A percentile compares a stretch with the other conserved stretches of the same genome.
Conservation (phyloP, 2,888 invertebrate species). For the Agonum fuliginosum region DNA sequence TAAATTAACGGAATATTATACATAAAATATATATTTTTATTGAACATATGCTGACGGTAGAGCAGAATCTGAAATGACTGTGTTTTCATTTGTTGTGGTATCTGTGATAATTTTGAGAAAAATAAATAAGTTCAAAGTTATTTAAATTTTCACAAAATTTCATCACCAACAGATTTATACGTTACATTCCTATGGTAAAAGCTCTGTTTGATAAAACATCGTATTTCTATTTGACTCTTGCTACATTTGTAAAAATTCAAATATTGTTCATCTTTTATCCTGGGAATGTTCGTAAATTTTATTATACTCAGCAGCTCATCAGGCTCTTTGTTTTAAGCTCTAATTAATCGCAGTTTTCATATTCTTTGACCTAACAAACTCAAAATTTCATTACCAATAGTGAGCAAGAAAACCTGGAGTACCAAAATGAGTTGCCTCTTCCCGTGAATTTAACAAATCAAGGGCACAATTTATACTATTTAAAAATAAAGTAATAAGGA, state of each 20-base stretch:
- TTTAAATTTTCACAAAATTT: slow-evolving; percentile 58
- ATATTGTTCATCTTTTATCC: slow-evolving; percentile 15
- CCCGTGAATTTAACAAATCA: slow-evolving; percentile 67
- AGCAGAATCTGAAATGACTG: slow-evolving; percentile 49
- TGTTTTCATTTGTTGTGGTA: slow-evolving; percentile 56
- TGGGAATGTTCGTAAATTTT: slow-evolving; percentile 15
- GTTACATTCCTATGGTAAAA: slow-evolving; percentile 18
- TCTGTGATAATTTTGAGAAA: slow-evolving; percentile 59
- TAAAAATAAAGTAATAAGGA: slow-evolving; percentile 62
- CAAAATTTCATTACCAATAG: slow-evolving; percentile 30
- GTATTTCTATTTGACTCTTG: background rate
- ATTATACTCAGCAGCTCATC: slow-evolving; percentile 40
- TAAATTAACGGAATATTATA: slow-evolving; percentile 43
- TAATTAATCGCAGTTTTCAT: background rate
- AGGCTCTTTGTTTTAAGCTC: slow-evolving; percentile 22
- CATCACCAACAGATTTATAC: slow-evolving; percentile 40
- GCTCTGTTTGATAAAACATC: slow-evolving; percentile 4
- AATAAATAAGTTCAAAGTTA: slow-evolving; percentile 54
- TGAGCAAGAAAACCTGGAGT: slow-evolving; percentile 10
- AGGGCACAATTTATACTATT: slow-evolving; percentile 72
- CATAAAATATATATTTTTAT: slow-evolving; percentile 59
- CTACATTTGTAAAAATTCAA: slow-evolving; percentile 19
- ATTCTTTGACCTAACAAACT: slow-evolving; percentile 10
- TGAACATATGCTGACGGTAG: slow-evolving; percentile 48
- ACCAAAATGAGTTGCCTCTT: slow-evolving; percentile 41